phyloP scores from a whole-genome alignment of 2,797 vertebrate species.

The Anguilla pacifica region DNA sequence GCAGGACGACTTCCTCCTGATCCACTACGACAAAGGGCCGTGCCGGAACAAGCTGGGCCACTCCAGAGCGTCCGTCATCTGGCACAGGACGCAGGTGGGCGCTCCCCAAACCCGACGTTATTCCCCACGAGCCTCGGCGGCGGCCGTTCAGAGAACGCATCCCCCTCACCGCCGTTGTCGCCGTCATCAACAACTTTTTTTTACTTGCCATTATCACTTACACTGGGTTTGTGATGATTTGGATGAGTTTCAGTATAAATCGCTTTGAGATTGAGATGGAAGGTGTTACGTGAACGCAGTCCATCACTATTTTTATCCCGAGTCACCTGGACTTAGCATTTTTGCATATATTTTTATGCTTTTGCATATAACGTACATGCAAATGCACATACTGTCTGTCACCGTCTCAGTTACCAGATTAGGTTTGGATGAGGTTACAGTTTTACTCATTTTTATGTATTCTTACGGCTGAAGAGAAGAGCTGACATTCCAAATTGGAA shows the following conservation, averaged over 20 bases:
- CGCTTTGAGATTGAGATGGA: neutral
- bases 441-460: too few species aligned
- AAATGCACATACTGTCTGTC: too few species aligned
- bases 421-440: neutral
- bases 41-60: constrained; percentile 98
- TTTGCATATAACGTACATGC: too few species aligned
- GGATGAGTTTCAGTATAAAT: neutral
- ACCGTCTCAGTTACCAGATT: too few species aligned
- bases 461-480: too few species aligned
- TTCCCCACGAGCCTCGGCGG: neutral
- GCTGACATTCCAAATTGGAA: too few species aligned
- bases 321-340: neutral
- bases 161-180: neutral
- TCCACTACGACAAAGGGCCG: constrained; percentile 98
- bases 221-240: too few species aligned
- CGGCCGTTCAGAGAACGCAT: neutral
- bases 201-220: neutral
- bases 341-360: too few species aligned
- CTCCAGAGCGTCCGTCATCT: constrained; percentile 97
- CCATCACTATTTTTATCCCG: neutral
- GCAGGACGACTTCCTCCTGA: constrained; percentile 97
- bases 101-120: constrained; percentile 3
- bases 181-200: neutral
- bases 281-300: neutral
- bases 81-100: constrained; percentile 99